Percentiles rank a stretch among this genome's conserved stretches.
phyloP scores from a whole-genome alignment of 1,140 invertebrate genomes.

The Trichonephila clavipes region DNA sequence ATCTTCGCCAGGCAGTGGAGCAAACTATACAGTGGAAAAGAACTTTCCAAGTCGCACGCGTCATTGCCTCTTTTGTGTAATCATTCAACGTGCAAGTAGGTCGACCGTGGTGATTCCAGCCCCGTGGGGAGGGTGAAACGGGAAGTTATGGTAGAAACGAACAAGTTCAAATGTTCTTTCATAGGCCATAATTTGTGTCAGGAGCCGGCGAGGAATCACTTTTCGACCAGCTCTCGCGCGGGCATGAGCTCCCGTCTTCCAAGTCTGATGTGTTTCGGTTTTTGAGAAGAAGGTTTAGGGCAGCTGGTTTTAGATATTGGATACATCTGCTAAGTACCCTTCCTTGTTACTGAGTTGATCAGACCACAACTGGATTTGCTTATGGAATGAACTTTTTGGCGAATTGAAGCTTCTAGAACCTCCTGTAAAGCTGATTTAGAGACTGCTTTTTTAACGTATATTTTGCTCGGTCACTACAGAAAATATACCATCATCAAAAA shows the following conservation, averaged over 20 bases:
- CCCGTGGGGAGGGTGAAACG: neutral
- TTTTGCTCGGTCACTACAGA: too few relatives aligned
- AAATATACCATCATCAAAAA: too few relatives aligned
- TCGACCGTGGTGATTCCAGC: constrained; percentile 45
- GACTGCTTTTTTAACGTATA: too few relatives aligned
- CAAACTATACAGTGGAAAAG: neutral
- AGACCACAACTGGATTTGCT: too few relatives aligned
- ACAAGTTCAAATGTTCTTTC: constrained; percentile 58
- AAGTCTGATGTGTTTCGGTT: neutral
- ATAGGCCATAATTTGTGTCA: constrained; percentile 66
- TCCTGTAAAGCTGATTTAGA: too few relatives aligned
- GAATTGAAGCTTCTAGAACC: too few relatives aligned
- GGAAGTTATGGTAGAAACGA: constrained; percentile 45
- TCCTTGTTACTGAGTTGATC: too few relatives aligned
- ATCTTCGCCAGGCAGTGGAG: neutral
- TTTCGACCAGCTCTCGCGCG: constrained; percentile 38
- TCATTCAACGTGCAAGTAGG: constrained; percentile 37
- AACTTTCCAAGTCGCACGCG: neutral
- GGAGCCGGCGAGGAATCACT: constrained; percentile 48
- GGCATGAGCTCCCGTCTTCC: neutral
- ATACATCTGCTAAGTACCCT: too few relatives aligned
- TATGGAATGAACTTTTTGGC: too few relatives aligned
- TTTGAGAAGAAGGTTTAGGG: too few relatives aligned
- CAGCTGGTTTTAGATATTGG: too few relatives aligned
- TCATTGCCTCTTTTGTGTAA: constrained; percentile 32